Evolutionary conservation across 2,113 vertebrate species (phyloP).

Genomic region (Melanocharis versteri): DNA sequence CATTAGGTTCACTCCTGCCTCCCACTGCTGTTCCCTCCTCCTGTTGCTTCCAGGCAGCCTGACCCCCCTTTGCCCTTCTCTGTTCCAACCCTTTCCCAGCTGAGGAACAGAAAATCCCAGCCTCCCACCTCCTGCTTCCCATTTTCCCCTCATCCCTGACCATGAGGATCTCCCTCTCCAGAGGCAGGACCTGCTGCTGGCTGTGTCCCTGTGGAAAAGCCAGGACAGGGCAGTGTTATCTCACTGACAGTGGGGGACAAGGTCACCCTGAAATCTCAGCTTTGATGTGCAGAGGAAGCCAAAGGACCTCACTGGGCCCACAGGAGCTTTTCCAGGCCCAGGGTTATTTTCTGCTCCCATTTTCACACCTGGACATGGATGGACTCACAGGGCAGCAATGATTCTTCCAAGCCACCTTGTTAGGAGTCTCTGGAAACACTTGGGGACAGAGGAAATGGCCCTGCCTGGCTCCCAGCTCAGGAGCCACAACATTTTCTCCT

Average conservation of each 20-base stretch:
- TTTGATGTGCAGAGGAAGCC: not conserved
- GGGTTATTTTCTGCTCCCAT: not conserved
- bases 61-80: not conserved
- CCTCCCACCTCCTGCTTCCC: not conserved
- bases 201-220: not conserved
- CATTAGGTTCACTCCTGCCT: not conserved
- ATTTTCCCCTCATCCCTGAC: not conserved
- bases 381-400: rapidly evolving
- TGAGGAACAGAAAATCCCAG: not conserved
- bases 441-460: constrained; percentile 8
- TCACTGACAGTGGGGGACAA: rapidly evolving
- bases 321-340: not conserved
- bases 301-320: not conserved
- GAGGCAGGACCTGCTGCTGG: not conserved
- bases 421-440: not conserved
- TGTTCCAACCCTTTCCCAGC: not conserved
- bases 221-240: not conserved
- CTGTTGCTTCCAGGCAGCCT: not conserved
- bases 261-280: not conserved
- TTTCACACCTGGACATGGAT: not conserved
- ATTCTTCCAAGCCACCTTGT: not conserved
- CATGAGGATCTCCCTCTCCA: rapidly evolving
- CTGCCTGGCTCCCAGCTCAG: not conserved
- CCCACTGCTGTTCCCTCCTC: not conserved
- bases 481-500: constrained; percentile 48